These are phyloP conservation scores for Pectinophora gossypiella DNA, from an alignment of 1,140 invertebrate species.

Conservation along the genomic window DNA sequence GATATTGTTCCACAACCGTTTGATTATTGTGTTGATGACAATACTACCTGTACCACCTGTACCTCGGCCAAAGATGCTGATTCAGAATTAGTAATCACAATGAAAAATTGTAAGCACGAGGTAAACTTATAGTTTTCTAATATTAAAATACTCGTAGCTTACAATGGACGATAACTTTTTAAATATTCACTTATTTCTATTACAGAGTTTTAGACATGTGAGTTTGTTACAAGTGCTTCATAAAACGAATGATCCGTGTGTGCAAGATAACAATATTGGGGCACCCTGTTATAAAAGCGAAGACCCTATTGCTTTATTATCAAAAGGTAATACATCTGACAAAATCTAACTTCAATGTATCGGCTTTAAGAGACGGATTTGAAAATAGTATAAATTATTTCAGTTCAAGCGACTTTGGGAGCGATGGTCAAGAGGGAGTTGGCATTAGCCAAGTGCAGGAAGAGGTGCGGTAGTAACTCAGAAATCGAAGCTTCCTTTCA, in stretches of 20 bases:
- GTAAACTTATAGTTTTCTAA: slow-evolving; percentile 18
- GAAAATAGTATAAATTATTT: slow-evolving; percentile 17
- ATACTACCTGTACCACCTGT: too few relatives aligned
- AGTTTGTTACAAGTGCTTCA: slow-evolving; percentile 60
- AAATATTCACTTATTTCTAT: too few relatives aligned
- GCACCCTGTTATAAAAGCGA: slow-evolving; percentile 24
- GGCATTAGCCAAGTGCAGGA: slow-evolving; percentile 28
- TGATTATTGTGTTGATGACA: too few relatives aligned
- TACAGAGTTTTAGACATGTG: slow-evolving; percentile 50
- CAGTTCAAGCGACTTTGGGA: slow-evolving; percentile 52
- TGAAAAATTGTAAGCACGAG: slow-evolving; percentile 57
- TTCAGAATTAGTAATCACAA: slow-evolving; percentile 64
- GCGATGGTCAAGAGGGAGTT: slow-evolving; percentile 51
- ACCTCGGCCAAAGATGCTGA: slow-evolving; percentile 28
- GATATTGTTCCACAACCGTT: too few relatives aligned
- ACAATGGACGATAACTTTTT: too few relatives aligned
- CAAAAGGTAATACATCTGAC: too few relatives aligned
- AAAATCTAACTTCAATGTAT: too few relatives aligned
- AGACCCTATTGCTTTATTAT: slow-evolving; percentile 49
- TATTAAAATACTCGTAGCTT: too few relatives aligned
- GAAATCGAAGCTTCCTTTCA: slow-evolving; percentile 37
- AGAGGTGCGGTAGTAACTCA: slow-evolving; percentile 13
- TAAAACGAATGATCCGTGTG: slow-evolving; percentile 41
- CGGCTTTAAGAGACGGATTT: too few relatives aligned
- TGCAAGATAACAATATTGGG: slow-evolving; percentile 16